phyloP scores from a whole-genome alignment of 2,797 vertebrate genomes.

The Halcyon smyrnensis region DNA sequence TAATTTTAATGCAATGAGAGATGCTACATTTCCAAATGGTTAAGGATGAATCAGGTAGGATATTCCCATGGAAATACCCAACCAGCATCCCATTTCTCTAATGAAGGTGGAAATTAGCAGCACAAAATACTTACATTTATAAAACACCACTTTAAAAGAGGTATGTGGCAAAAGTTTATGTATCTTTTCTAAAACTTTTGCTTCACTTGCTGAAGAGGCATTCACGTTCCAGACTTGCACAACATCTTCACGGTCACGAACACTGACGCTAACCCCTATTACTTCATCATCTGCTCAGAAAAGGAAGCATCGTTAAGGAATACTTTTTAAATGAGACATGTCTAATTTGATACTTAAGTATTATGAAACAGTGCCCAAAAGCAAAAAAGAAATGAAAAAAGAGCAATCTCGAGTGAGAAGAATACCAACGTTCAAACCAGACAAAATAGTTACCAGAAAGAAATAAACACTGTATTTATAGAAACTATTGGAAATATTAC shows the following conservation, averaged over 20 bases:
- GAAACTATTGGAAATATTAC: conserved; percentile 19
- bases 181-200: conserved; percentile 90
- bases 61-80: neutral
- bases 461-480: neutral
- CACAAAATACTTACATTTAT: conserved; percentile 90
- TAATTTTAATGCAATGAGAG: neutral
- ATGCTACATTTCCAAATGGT: neutral
- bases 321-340: neutral
- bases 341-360: neutral
- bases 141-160: conserved; percentile 94
- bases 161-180: conserved; percentile 91
- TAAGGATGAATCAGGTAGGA: neutral
- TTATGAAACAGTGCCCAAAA: neutral
- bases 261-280: conserved; percentile 92
- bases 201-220: conserved; percentile 87
- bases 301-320: neutral
- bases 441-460: conserved; percentile 35
- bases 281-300: conserved; percentile 90
- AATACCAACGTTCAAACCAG: neutral
- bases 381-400: neutral
- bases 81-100: neutral
- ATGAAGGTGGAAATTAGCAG: neutral
- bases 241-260: conserved; percentile 91
- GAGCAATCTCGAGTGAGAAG: neutral
- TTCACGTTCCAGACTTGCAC: conserved; percentile 96